phyloP scores from a whole-genome alignment of 2,888 invertebrate genomes.

The Glaucopsyche alexis region DNA sequence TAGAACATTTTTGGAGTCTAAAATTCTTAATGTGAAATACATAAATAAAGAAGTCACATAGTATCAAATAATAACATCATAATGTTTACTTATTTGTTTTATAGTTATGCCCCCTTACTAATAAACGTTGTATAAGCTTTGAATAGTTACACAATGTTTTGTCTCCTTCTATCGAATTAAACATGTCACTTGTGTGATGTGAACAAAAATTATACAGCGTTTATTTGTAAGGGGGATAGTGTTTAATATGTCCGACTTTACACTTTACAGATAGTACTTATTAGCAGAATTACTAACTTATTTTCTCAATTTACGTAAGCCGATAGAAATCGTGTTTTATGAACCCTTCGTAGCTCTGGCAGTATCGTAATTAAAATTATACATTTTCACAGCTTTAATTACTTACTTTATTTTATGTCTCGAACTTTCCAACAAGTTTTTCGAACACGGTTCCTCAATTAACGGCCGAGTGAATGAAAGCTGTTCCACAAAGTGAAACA shows the following conservation, averaged over 20 bases:
- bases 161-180: too few species aligned
- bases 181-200: too few species aligned
- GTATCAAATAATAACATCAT: too few species aligned
- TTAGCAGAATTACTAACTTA: neutral
- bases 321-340: slow-evolving; percentile 15
- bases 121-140: too few species aligned
- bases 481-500: neutral
- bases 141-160: too few species aligned
- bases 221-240: neutral
- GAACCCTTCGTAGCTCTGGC: neutral
- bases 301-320: neutral
- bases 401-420: slow-evolving; percentile 14
- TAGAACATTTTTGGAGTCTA: too few species aligned
- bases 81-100: too few species aligned
- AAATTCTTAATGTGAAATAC: too few species aligned
- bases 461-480: slow-evolving; percentile 7
- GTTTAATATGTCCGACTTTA: neutral
- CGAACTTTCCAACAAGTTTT: slow-evolving; percentile 19
- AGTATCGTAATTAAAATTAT: slow-evolving; percentile 10
- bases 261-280: neutral
- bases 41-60: too few species aligned
- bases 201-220: too few species aligned
- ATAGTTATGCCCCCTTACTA: too few species aligned
- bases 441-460: slow-evolving; percentile 22
- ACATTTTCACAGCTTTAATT: slow-evolving; percentile 10